Conservation (phyloP, 92 coral and sea anemone genomes). For the Micromussa lordhowensis region DNA sequence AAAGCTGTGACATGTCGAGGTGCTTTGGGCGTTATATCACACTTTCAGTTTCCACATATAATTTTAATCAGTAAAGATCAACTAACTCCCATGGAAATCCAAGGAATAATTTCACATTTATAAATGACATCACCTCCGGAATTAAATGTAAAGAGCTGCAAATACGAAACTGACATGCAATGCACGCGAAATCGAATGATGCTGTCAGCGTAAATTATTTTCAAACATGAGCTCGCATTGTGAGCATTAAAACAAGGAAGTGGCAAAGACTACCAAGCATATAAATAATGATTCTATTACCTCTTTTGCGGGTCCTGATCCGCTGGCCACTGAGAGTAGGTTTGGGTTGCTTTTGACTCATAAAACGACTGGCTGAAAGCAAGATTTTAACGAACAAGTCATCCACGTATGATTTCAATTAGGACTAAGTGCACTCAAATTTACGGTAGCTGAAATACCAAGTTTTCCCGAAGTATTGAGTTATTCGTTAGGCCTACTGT, state of each 20-base stretch:
- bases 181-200: neutral
- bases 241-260: neutral
- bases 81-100: neutral
- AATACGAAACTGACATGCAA: constrained; percentile 1
- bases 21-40: neutral
- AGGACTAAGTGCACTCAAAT: neutral
- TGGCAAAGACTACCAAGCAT: neutral
- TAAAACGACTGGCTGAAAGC: constrained; percentile 93
- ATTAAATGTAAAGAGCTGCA: neutral
- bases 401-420: neutral
- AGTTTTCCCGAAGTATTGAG: neutral
- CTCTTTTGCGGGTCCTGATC: constrained; percentile 99
- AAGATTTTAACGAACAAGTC: neutral
- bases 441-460: neutral
- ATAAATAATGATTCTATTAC: too few relatives aligned
- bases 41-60: neutral
- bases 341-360: constrained; percentile 99
- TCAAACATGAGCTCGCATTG: neutral
- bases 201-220: neutral
- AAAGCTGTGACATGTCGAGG: too few relatives aligned
- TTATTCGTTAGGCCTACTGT: constrained; percentile 3
- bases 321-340: constrained; percentile 99
- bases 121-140: neutral
- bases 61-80: too few relatives aligned
- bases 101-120: neutral